Evolutionary conservation across 2,888 invertebrate species (phyloP).

Genomic region (Pseudococcus longispinus): DNA sequence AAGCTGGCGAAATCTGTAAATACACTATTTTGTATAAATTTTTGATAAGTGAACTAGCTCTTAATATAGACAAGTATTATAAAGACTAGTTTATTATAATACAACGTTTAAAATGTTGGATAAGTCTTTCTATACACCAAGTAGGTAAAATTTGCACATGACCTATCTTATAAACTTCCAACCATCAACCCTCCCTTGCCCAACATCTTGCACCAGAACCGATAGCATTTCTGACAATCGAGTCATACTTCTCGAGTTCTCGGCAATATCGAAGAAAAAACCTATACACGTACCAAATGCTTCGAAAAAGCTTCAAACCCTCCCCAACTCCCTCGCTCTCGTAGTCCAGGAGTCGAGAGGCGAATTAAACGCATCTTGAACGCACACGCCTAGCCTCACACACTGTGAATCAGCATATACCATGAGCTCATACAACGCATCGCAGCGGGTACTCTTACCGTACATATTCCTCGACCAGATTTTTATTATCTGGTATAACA

Average conservation of each 20-base stretch:
- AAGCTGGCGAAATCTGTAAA: too few relatives aligned
- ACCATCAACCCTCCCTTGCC: too few relatives aligned
- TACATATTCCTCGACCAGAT: conserved; percentile 14
- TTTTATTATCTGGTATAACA: conserved; percentile 29
- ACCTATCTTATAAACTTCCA: neutral
- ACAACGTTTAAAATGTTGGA: too few relatives aligned
- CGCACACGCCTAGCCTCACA: neutral
- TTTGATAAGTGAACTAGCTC: too few relatives aligned
- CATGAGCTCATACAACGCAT: neutral
- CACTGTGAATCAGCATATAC: neutral
- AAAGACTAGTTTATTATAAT: too few relatives aligned
- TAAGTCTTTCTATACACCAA: too few relatives aligned
- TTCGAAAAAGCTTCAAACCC: neutral
- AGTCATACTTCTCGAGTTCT: too few relatives aligned
- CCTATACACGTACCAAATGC: neutral
- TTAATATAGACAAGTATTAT: too few relatives aligned
- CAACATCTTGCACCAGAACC: too few relatives aligned
- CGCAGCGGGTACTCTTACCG: neutral
- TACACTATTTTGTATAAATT: too few relatives aligned
- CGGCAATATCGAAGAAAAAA: too few relatives aligned
- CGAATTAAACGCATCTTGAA: conserved; percentile 6
- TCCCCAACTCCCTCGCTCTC: neutral
- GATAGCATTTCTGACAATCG: too few relatives aligned
- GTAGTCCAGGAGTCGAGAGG: neutral
- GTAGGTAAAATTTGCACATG: neutral